These are phyloP conservation scores for Asbolus verrucosus DNA, from an alignment of 1,140 invertebrate genomes.

Conservation along the genomic window DNA sequence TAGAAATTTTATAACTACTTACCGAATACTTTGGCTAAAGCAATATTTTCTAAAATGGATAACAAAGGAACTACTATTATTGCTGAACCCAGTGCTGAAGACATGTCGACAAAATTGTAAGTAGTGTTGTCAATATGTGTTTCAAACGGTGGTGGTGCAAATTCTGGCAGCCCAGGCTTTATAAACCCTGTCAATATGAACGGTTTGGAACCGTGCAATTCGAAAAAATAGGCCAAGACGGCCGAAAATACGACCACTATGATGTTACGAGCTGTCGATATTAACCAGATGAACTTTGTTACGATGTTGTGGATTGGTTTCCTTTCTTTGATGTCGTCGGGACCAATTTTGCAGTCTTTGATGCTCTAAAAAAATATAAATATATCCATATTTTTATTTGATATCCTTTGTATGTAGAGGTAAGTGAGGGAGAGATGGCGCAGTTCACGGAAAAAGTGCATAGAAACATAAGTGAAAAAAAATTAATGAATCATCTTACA, in stretches of 20 bases:
- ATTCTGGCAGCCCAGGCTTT: constrained; percentile 75
- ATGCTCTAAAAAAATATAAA: constrained; percentile 72
- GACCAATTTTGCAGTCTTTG: constrained; percentile 74
- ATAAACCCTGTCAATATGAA: constrained; percentile 80
- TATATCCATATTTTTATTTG: too few species aligned
- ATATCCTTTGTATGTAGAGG: too few species aligned
- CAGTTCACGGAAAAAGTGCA: too few species aligned
- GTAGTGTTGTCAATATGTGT: constrained; percentile 74
- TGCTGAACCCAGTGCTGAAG: constrained; percentile 77
- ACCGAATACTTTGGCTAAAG: constrained; percentile 86
- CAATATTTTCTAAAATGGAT: constrained; percentile 84
- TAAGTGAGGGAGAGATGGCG: too few species aligned
- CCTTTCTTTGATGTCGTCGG: constrained; percentile 64
- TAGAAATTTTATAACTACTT: too few species aligned
- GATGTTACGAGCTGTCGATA: constrained; percentile 83
- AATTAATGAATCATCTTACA: too few species aligned
- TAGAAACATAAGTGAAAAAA: too few species aligned
- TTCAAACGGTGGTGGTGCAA: constrained; percentile 74
- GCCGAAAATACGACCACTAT: constrained; percentile 79
- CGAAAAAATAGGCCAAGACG: constrained; percentile 74
- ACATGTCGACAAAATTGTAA: constrained; percentile 76
- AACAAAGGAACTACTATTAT: constrained; percentile 83
- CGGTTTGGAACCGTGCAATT: constrained; percentile 71
- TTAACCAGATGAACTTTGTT: constrained; percentile 75
- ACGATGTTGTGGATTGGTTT: constrained; percentile 65